Base-by-base conservation (phyloP, 1,140 invertebrate species). In the Copidosoma floridanum region DNA sequence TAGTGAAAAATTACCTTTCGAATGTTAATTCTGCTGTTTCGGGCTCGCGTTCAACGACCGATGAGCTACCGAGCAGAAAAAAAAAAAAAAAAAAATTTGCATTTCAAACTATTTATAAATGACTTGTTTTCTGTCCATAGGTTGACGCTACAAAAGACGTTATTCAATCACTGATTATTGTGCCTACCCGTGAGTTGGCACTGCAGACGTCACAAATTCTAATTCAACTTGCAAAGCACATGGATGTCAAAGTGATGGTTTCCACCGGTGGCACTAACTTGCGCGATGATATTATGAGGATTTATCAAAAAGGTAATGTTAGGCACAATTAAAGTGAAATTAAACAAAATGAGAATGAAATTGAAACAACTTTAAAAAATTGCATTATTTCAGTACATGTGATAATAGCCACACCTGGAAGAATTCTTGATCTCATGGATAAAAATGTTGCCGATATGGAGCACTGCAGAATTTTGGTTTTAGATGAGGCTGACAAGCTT, bases 181-280 rank as follows among this genome's bases (percentile, higher is more conserved):
- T 99, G 68, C 98, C 98, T 65, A 99, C 98, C 47, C 86, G 98
- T 84, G 98, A 99, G 82, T 84, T 99, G 79, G 98, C 98, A 65
- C 86, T 99, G 65, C 98, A 99, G 82, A 99, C 97, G 72, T 98
- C 95, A 84, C 97, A 99, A 83, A 99, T 99, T 72, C 97, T 97
- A 81, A 99, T 98, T 79, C 96, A 99, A 80, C 83, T 99, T 58
- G 90, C 95, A 61, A 99, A 99, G 82, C 95, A 98, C 80, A 87
- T 96, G 83, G 87, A 93, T 74, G 87, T 96, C 68, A 92, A 94
- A 79, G 93, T 99, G 53, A 99, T 99, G 97, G 98, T 99, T 47
- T 99, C 98, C 65, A 99, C 97, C 71, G 96, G 89, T 74, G 97
- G 97, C 68, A 99, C 97, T 64, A 97, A 98, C 82, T 86, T 99